These are phyloP conservation scores for Macropis europaea DNA, from an alignment of 2,888 invertebrate species.

Conservation along the genomic window DNA sequence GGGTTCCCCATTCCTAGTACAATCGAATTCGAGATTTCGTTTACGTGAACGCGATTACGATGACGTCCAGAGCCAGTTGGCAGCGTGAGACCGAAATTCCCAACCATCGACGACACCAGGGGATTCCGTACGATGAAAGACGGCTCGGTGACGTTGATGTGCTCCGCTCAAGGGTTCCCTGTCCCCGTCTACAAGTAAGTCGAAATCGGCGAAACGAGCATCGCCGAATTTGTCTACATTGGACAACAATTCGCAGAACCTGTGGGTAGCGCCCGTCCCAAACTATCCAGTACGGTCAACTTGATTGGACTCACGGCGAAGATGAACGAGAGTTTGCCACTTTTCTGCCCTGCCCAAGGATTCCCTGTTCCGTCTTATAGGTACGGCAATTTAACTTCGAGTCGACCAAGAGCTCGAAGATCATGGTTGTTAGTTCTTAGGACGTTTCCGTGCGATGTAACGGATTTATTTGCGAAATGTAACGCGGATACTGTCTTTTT, in stretches of 20 bases:
- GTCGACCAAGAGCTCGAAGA: not conserved
- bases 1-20: conserved; percentile 48
- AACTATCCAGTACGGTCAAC: conserved; percentile 84
- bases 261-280: conserved; percentile 85
- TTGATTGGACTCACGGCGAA: conserved; percentile 83
- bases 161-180: conserved; percentile 87
- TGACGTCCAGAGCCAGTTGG: conserved; percentile 82
- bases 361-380: conserved; percentile 85
- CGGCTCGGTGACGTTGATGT: conserved; percentile 83
- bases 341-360: conserved; percentile 87
- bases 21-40: not conserved
- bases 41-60: conserved; percentile 8
- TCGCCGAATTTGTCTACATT: conserved; percentile 52
- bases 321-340: conserved; percentile 81
- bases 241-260: conserved; percentile 81
- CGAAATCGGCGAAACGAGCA: conserved; percentile 19
- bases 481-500: too few species aligned
- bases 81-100: conserved; percentile 83
- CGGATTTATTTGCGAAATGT: too few species aligned
- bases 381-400: conserved; percentile 69
- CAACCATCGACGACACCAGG: conserved; percentile 75
- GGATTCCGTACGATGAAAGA: conserved; percentile 72
- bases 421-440: conserved; percentile 3
- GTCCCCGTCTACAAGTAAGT: conserved; percentile 83
- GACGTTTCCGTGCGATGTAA: not conserved